Base-by-base conservation (phyloP, 2,888 invertebrate species). In the Yponomeuta cagnagella region DNA sequence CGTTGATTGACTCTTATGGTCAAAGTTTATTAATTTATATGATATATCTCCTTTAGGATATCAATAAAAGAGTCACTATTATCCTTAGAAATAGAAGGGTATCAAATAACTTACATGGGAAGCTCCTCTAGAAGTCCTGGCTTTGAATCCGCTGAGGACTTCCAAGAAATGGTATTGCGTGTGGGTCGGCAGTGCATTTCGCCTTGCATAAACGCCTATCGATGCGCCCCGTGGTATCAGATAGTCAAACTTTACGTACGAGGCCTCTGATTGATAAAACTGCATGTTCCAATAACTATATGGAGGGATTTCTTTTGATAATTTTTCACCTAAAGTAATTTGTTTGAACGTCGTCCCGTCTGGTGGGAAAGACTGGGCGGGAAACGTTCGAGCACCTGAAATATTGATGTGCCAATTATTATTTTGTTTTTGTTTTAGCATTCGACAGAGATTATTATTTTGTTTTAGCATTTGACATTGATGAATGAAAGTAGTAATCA, bases 281-380 rank as follows among this genome's bases (percentile, higher is more conserved):
- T 98, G 98, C 95, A 98, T 97, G 89, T 98, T 98, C 98, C 98
- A 98, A 89, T 98, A 98, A 84, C 98, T 96, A 91, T 98, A 98
- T 75, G 98, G 96, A 81, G 96, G 96, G 83, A 99, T 97, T 92
- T 96, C 96, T 90, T 97, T 96, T 80, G 96, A 96, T 80, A 97
- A 93, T 84, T 96, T 95, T 89, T 97, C 96, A 76, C 98, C 97
- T 82, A 98, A 93, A 76, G 95, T 94, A 80, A 98, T 96, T 93
- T 97, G 97, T 79, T 96, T 96, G 89, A 98, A 98, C 71, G 97
- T 97, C 77, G 97, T 97, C 76, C 97, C 97, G 85, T 98, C 97
- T 73, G 97, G 98, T 76, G 98, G 98, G 84, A 97, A 97, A 76
- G 97, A 97, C 86, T 97, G 95, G 74, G 96, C 96, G 75, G 97